Percentiles rank a stretch among this genome's conserved stretches.
phyloP scores from a whole-genome alignment of 1,140 invertebrate species.

The Orius laevigatus region DNA sequence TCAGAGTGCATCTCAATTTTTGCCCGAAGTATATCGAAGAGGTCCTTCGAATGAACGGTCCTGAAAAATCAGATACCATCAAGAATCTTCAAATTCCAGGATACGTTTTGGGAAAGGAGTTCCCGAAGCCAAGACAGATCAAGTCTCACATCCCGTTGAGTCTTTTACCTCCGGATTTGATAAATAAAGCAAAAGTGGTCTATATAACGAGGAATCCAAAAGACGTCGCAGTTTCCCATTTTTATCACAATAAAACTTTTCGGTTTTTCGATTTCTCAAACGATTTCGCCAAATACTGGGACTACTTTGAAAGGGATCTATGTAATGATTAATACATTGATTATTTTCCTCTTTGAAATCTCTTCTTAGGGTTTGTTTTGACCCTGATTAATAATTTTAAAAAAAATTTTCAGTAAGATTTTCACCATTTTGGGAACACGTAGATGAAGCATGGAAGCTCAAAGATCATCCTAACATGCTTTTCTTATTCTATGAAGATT shows the following conservation, averaged over 20 bases:
- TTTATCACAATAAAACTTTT: slow-evolving; percentile 53
- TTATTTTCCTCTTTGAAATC: too few relatives aligned
- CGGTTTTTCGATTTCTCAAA: slow-evolving; percentile 51
- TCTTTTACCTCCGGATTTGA: slow-evolving; percentile 45
- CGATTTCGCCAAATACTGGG: slow-evolving; percentile 55
- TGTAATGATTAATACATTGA: slow-evolving; percentile 30
- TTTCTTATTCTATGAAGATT: slow-evolving; percentile 68
- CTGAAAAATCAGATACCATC: slow-evolving; percentile 27
- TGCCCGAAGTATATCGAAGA: slow-evolving; percentile 38
- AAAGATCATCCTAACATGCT: slow-evolving; percentile 49
- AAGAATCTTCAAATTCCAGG: slow-evolving; percentile 32
- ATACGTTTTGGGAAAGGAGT: slow-evolving; percentile 29
- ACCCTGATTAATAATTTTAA: not conserved
- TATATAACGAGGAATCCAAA: slow-evolving; percentile 69
- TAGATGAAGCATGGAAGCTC: slow-evolving; percentile 52
- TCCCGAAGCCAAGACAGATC: slow-evolving; percentile 38
- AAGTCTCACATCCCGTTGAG: slow-evolving; percentile 43
- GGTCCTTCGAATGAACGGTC: slow-evolving; percentile 34
- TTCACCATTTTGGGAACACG: slow-evolving; percentile 55
- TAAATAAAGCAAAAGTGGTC: slow-evolving; percentile 38
- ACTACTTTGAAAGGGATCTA: slow-evolving; percentile 53
- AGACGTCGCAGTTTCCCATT: slow-evolving; percentile 69
- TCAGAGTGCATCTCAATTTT: slow-evolving; percentile 42
- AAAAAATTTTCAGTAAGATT: slow-evolving; percentile 31
- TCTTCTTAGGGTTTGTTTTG: too few relatives aligned